phyloP scores from a whole-genome alignment of 2,113 vertebrate species.

The Pangasianodon hypophthalmus region DNA sequence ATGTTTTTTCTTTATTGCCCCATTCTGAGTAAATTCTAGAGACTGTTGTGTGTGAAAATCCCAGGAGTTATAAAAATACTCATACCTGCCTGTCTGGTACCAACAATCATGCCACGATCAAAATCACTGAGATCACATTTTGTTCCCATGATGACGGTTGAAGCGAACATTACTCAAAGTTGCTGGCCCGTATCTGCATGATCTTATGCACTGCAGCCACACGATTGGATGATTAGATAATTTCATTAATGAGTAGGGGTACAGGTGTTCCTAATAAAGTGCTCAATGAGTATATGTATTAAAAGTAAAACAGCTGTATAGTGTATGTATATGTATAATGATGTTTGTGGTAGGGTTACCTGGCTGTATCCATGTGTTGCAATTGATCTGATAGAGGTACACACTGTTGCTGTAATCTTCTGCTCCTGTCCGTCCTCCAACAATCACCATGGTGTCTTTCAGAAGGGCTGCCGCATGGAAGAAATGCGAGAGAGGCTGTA shows the following conservation, averaged over 20 bases:
- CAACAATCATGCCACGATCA: not conserved
- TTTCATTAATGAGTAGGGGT: not conserved
- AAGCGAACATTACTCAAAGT: no score
- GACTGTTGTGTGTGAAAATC: not conserved
- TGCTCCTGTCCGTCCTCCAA: slow-evolving; percentile 81
- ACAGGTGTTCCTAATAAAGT: not conserved
- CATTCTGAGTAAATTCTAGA: not conserved
- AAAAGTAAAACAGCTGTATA: not conserved
- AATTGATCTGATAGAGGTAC: slow-evolving; percentile 88
- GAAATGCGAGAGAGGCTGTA: slow-evolving; percentile 82
- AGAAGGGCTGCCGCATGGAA: slow-evolving; percentile 85
- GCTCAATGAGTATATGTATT: not conserved
- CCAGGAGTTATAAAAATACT: not conserved
- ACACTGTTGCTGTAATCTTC: slow-evolving; percentile 86
- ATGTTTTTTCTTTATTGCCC: not conserved
- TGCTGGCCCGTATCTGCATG: not conserved
- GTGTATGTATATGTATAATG: not conserved
- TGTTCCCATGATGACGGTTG: not conserved
- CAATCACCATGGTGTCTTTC: slow-evolving; percentile 89
- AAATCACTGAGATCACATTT: not conserved
- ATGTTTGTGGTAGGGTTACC: slow-evolving; percentile 60
- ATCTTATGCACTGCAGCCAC: not conserved
- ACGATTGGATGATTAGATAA: not conserved
- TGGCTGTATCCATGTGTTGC: slow-evolving; percentile 87
- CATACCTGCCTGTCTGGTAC: not conserved